A percentile compares a stretch with the other conserved stretches of the same genome.
Evolutionary conservation across 2,888 invertebrate species (phyloP).

Genomic region (Caenorhabditis sulstoni): DNA sequence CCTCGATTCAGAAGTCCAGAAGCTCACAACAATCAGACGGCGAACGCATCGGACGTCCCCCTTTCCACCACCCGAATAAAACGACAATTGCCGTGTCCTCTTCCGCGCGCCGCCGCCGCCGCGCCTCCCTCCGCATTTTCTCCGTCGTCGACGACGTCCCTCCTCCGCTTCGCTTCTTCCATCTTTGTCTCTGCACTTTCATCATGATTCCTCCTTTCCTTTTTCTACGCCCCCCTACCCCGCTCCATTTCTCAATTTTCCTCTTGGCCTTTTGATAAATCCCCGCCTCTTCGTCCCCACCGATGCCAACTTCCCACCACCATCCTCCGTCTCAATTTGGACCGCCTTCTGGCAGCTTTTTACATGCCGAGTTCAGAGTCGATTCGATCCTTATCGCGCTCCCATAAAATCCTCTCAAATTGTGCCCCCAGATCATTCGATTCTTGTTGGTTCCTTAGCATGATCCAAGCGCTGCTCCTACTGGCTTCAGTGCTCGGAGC

Average conservation of each 20-base stretch:
- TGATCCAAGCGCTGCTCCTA: constrained; percentile 56
- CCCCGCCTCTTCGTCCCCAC: constrained; percentile 16
- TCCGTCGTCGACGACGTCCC: constrained; percentile 2
- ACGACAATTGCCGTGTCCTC: constrained; percentile 33
- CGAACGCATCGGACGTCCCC: constrained; percentile 20
- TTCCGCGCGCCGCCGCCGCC: constrained; percentile 22
- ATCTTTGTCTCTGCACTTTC: constrained; percentile 42
- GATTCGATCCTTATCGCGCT: constrained; percentile 26
- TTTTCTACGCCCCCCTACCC: background rate
- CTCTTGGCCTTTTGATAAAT: constrained; percentile 40
- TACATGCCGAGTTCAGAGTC: constrained; percentile 35
- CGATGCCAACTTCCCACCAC: constrained; percentile 25
- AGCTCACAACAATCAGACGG: constrained; percentile 14
- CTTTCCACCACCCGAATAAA: constrained; percentile 32
- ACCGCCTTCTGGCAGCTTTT: constrained; percentile 24
- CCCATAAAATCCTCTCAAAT: background rate
- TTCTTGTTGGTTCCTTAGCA: constrained; percentile 14
- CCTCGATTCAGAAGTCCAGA: too few relatives aligned
- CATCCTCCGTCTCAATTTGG: constrained; percentile 4
- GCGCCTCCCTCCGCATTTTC: constrained; percentile 16
- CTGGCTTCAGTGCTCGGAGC: constrained; percentile 55
- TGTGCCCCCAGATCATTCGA: background rate
- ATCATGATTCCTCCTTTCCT: background rate
- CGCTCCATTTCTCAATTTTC: constrained; percentile 18
- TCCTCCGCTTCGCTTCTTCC: constrained; percentile 12